Evolutionary conservation across 2,113 vertebrate species (phyloP).

Genomic region (Oriolus oriolus): DNA sequence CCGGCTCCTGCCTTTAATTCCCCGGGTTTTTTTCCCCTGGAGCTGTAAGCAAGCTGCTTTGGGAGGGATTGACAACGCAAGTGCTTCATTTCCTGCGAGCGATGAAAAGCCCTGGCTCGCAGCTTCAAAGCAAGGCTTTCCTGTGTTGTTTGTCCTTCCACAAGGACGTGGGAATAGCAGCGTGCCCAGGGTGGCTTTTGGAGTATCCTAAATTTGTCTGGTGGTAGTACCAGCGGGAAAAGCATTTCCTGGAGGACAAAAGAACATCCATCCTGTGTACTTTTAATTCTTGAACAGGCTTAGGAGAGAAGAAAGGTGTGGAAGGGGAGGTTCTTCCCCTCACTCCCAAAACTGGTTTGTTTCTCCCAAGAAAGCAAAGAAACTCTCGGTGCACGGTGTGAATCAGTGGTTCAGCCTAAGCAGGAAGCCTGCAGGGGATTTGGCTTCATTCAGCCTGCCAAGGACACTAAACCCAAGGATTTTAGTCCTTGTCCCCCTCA

Average conservation of each 20-base stretch:
- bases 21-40: no score
- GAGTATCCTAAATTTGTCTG: not conserved
- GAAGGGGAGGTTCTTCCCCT: not conserved
- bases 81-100: fast-evolving
- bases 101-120: not conserved
- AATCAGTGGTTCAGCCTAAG: not conserved
- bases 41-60: not conserved
- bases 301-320: not conserved
- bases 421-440: not conserved
- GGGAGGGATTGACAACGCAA: fast-evolving
- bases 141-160: not conserved
- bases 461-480: not conserved
- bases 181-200: not conserved
- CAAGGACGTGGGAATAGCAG: not conserved
- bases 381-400: fast-evolving
- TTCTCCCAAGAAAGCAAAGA: not conserved
- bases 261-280: not conserved
- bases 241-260: not conserved
- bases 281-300: not conserved
- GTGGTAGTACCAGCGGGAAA: not conserved
- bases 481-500: not conserved
- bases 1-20: not conserved
- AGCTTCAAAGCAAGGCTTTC: not conserved
- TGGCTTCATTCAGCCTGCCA: not conserved
- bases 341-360: fast-evolving